Base-by-base conservation (phyloP, 1,140 invertebrate species). In the Bombus sylvicola region DNA sequence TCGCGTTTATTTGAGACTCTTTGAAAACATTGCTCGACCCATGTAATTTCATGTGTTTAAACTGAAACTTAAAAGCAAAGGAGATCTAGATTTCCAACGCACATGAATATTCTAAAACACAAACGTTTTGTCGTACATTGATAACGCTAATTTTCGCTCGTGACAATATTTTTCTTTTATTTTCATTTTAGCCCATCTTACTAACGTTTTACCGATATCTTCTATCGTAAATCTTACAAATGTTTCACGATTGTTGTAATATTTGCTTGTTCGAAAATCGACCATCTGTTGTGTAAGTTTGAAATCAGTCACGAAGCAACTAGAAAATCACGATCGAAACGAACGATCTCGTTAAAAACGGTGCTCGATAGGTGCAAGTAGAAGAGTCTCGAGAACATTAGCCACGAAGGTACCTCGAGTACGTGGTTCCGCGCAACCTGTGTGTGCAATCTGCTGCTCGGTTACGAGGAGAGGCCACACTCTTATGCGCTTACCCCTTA, bases 381-480 rank as follows among this genome's bases (percentile, higher is more conserved):
- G 41, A 25, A 12, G 43, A 57, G 5, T 57, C 73, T 37, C 2
- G 47, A 12, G 28, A 31, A 39, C n/a, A 74, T 64, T 66, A 86
- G 53, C 53, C 13, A 28, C 59, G 3, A 57, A 59, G 68, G 66
- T 74, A 76, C 41, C 28, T 41, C 34, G 37, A 28, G 18, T 66
- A 47, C 68, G 22, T 39, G 53, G 22, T 10, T 34, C 28, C 53
- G 72, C 62, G 41, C 66, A 77, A 88, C 73, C 78, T 85, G 87
- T 47, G 75, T 81, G 76, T 57, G 72, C 80, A 77, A 89, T 89
- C 75, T 83, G 72, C 83, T 53, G 76, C 34, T 66, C 86, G 87
- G 87, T 89, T 89, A 86, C 47, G 88, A 89, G 71, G 68, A 57
- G 87, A 76, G 53, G 53, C 74, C 62, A n/a, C 68, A 62, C 64